Evolutionary conservation across 2,113 vertebrate genomes (phyloP).

Genomic region (Peromyscus leucopus): DNA sequence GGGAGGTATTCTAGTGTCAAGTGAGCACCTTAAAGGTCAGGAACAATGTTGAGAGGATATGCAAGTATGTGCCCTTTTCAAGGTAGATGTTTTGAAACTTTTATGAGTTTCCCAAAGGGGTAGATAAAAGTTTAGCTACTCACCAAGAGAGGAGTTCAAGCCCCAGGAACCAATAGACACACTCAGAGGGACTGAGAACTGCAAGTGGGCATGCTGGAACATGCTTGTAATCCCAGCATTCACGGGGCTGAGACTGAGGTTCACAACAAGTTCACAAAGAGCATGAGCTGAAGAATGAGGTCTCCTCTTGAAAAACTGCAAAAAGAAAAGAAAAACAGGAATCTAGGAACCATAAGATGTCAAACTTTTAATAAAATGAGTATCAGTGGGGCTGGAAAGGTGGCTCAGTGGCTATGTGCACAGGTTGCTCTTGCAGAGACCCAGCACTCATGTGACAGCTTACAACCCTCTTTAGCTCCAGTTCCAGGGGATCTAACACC

Average conservation of each 20-base stretch:
- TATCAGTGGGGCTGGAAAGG: background rate
- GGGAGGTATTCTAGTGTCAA: background rate
- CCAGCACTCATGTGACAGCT: background rate
- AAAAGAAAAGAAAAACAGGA: background rate
- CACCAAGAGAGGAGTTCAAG: background rate
- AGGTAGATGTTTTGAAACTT: conserved; percentile 28
- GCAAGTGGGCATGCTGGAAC: background rate
- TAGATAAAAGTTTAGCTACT: background rate
- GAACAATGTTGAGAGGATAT: background rate
- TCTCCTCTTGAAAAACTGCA: background rate
- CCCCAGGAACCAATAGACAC: background rate
- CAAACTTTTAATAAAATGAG: background rate
- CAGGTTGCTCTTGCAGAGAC: background rate
- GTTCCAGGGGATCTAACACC: background rate
- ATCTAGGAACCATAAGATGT: background rate
- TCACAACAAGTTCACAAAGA: background rate
- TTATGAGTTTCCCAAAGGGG: background rate
- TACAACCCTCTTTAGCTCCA: background rate
- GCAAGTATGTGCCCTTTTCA: background rate
- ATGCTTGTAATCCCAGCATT: background rate
- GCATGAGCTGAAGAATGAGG: background rate
- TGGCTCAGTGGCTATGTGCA: background rate
- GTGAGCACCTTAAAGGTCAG: background rate
- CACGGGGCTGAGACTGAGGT: background rate
- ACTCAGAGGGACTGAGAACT: background rate